phyloP scores from a whole-genome alignment of 2,888 invertebrate genomes.

The Lasioglossum zephyrum region DNA sequence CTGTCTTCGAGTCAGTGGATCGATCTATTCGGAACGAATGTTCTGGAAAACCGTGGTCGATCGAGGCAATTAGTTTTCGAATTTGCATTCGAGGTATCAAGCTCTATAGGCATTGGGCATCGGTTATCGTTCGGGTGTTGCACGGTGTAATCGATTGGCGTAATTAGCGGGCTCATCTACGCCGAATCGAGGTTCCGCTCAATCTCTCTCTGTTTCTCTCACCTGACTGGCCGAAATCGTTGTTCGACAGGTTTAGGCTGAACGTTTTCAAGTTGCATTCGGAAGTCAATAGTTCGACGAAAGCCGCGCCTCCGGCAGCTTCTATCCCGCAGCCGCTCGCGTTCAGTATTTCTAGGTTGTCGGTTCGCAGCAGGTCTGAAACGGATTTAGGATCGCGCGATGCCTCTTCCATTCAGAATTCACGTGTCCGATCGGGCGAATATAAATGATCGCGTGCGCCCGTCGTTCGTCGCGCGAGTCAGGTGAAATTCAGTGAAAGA shows the following conservation, averaged over 20 bases:
- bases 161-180: background rate
- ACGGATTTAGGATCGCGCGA: constrained; percentile 1
- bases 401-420: background rate
- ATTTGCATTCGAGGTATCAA: background rate
- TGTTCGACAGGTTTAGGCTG: constrained; percentile 77
- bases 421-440: background rate
- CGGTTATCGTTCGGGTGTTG: background rate
- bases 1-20: background rate
- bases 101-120: background rate
- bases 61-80: background rate
- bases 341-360: constrained; percentile 74
- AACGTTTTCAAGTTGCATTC: constrained; percentile 64
- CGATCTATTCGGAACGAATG: background rate
- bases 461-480: background rate
- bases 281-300: constrained; percentile 75
- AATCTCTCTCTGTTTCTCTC: constrained; percentile 2
- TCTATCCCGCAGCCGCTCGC: constrained; percentile 77
- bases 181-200: background rate
- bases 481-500: background rate
- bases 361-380: constrained; percentile 75
- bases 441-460: background rate
- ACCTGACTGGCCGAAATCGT: constrained; percentile 77
- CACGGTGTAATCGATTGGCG: background rate
- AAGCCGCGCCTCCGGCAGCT: constrained; percentile 69
- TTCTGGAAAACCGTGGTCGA: background rate